Conservation (phyloP, 2,113 vertebrate species). For the Lasiurus cinereus region DNA sequence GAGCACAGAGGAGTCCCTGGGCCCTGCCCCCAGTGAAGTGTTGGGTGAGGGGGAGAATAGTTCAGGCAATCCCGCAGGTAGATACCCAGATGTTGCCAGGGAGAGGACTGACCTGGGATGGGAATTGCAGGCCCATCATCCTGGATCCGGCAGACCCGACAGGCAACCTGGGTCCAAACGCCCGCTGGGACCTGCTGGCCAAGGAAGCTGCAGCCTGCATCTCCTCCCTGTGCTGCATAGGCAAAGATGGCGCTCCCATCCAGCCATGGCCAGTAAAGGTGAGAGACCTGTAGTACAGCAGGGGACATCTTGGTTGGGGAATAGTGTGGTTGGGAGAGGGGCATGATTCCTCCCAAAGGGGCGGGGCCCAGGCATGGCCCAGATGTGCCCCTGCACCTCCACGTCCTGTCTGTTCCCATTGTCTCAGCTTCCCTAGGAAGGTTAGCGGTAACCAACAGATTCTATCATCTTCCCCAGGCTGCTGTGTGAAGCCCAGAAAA, state of each 20-base stretch:
- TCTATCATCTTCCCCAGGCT: conserved; percentile 32
- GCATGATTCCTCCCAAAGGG: neutral
- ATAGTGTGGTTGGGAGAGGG: neutral
- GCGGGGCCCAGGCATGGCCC: neutral
- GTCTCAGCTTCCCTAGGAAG: neutral
- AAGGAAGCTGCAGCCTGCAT: neutral
- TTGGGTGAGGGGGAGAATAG: neutral
- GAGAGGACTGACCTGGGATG: neutral
- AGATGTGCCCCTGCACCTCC: rapidly evolving
- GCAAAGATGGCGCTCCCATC: conserved; percentile 10
- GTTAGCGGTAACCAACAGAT: neutral
- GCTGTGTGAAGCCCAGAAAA: conserved; percentile 2
- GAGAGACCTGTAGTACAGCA: neutral
- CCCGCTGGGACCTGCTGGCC: conserved; percentile 78
- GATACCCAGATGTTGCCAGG: neutral
- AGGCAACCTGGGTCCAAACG: conserved; percentile 66
- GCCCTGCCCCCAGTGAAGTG: neutral
- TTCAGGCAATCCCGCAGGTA: neutral
- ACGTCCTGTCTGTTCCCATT: neutral
- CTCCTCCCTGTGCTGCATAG: conserved; percentile 36
- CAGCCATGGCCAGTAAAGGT: conserved; percentile 69
- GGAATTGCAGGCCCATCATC: conserved; percentile 76
- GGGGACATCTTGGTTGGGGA: neutral
- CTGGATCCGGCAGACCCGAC: conserved; percentile 81
- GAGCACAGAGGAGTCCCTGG: neutral